A percentile compares a stretch with the other conserved stretches of the same genome.
Evolutionary conservation across 2,113 vertebrate genomes (phyloP).

Genomic region (Pteropus alecto): DNA sequence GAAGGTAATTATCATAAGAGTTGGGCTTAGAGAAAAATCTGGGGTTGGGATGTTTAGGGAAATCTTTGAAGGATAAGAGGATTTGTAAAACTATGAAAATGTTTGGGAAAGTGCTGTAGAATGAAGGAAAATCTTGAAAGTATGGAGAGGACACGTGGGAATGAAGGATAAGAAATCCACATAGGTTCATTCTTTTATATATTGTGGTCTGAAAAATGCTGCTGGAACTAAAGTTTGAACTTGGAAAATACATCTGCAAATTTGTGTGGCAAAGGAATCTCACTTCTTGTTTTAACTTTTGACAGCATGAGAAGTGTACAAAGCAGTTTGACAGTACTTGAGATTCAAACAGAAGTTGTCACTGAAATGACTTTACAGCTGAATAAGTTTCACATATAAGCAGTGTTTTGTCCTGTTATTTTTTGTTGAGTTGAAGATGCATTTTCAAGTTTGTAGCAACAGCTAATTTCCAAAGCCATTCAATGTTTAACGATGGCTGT

Average conservation of each 20-base stretch:
- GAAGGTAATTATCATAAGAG: not conserved
- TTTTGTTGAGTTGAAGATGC: constrained; percentile 9
- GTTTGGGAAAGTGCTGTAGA: not conserved
- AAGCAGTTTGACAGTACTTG: not conserved
- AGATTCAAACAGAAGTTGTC: not conserved
- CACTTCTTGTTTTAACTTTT: constrained; percentile 1
- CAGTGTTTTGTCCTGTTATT: not conserved
- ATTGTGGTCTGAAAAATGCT: not conserved
- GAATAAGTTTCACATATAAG: not conserved
- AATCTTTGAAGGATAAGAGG: not conserved
- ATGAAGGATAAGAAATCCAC: not conserved
- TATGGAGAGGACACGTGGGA: not conserved
- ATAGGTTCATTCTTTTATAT: not conserved
- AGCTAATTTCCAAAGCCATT: not conserved
- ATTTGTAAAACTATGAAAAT: not conserved
- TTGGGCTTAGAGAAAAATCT: not conserved
- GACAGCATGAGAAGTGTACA: not conserved
- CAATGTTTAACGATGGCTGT: not conserved
- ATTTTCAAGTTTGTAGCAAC: not conserved
- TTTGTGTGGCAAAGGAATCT: not conserved
- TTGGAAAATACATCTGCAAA: not conserved
- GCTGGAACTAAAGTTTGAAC: not conserved
- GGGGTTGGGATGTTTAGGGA: not conserved
- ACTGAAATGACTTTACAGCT: not conserved
- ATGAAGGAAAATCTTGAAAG: not conserved